Evolutionary conservation across 2,797 vertebrate genomes (phyloP).

Genomic region (Leptodactylus fallax): DNA sequence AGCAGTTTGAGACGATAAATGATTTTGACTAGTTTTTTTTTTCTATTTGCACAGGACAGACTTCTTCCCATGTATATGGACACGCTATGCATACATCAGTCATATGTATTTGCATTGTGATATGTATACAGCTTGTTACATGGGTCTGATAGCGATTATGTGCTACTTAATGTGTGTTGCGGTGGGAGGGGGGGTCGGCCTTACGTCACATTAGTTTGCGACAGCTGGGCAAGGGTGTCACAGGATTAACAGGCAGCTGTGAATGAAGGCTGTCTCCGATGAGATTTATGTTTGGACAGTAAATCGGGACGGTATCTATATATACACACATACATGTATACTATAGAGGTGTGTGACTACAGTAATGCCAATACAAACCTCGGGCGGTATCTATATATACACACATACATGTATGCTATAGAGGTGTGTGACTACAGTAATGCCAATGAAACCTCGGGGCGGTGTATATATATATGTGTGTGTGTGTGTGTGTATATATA

Average conservation of each 20-base stretch:
- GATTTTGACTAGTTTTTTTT: background rate
- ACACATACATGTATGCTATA: background rate
- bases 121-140: background rate
- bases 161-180: background rate
- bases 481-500: no score
- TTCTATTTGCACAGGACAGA: background rate
- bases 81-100: no score
- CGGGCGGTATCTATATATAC: background rate
- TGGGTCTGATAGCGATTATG: background rate
- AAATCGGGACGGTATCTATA: background rate
- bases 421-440: no score
- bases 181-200: background rate
- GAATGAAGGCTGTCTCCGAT: conserved; percentile 29
- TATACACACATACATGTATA: background rate
- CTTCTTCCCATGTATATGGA: background rate
- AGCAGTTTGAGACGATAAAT: background rate
- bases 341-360: no score
- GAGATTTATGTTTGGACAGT: conserved; percentile 6
- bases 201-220: conserved; percentile 37
- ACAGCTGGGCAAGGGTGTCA: conserved; percentile 41
- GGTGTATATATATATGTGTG: background rate
- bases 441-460: no score
- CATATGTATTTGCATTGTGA: background rate
- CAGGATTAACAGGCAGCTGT: conserved; percentile 43
- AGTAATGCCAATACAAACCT: no score